These are phyloP conservation scores for Myripristis murdjan DNA, from an alignment of 2,797 vertebrate species.

Conservation along the genomic window DNA sequence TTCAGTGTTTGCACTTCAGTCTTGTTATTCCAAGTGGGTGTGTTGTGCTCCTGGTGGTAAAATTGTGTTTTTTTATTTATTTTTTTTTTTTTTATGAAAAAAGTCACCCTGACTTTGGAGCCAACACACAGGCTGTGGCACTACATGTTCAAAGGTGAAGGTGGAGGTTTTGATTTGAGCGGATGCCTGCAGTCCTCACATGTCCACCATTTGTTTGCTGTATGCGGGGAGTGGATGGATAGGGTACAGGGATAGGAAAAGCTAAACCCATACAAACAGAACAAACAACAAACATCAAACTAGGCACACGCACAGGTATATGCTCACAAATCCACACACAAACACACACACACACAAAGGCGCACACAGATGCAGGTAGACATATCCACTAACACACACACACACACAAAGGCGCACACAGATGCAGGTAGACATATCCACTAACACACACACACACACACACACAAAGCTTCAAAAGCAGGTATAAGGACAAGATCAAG, in stretches of 20 bases:
- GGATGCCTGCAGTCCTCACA: constrained; percentile 17
- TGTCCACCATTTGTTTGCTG: constrained; percentile 32
- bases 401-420: no score
- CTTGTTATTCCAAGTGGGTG: constrained; percentile 27
- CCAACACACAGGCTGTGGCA: background rate
- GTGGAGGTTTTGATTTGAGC: constrained; percentile 28
- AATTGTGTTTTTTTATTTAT: constrained; percentile 5
- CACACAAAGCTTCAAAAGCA: constrained; percentile 56
- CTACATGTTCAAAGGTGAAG: constrained; percentile 1
- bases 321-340: constrained; percentile 15
- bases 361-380: constrained; percentile 1
- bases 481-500: constrained; percentile 71
- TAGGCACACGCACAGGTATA: constrained; percentile 32
- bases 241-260: constrained; percentile 13
- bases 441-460: no score
- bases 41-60: constrained; percentile 10
- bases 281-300: constrained; percentile 52
- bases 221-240: constrained; percentile 16
- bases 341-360: constrained; percentile 18
- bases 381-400: constrained; percentile 23
- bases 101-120: constrained; percentile 13
- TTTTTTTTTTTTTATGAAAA: no score
- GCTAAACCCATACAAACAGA: constrained; percentile 22
- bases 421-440: no score
- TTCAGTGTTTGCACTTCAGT: background rate